Percentiles rank a stretch among this genome's conserved stretches.
Conservation (phyloP, 2,113 vertebrate species). For the Burhinus oedicnemus region DNA sequence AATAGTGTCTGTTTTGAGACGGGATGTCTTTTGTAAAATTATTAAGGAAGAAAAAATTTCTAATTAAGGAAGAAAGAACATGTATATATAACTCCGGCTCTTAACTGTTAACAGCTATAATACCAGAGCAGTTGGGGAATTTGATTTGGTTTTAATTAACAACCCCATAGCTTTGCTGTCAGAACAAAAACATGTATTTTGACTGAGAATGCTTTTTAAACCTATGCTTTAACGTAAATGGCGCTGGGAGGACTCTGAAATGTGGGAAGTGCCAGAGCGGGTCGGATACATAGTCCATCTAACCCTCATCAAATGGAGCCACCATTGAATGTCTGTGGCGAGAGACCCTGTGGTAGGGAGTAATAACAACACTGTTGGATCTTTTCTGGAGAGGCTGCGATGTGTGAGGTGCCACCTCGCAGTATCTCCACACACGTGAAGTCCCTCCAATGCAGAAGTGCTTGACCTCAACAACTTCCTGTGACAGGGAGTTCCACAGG, state of each 20-base stretch:
- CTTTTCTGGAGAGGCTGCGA: neutral
- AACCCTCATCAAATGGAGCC: neutral
- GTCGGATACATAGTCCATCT: neutral
- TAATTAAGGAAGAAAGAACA: neutral
- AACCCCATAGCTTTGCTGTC: neutral
- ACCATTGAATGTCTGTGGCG: rapidly evolving
- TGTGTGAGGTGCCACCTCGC: neutral
- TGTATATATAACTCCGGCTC: neutral
- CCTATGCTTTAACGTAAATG: neutral
- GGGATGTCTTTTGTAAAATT: neutral
- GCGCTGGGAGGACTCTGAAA: neutral
- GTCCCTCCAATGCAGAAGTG: slow-evolving; percentile 44
- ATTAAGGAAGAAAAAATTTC: neutral
- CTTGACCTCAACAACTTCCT: slow-evolving; percentile 63
- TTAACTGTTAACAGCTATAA: neutral
- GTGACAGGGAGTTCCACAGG: slow-evolving; percentile 2
- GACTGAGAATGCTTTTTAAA: neutral
- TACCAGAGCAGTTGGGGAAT: neutral
- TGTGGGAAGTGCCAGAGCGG: neutral
- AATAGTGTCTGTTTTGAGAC: neutral
- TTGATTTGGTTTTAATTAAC: neutral
- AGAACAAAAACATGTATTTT: neutral
- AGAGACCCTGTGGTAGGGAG: neutral
- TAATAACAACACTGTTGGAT: rapidly evolving
- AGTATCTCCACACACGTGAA: neutral